Conservation (phyloP, 2,888 invertebrate genomes). For the Glyphotaelius pellucidus region DNA sequence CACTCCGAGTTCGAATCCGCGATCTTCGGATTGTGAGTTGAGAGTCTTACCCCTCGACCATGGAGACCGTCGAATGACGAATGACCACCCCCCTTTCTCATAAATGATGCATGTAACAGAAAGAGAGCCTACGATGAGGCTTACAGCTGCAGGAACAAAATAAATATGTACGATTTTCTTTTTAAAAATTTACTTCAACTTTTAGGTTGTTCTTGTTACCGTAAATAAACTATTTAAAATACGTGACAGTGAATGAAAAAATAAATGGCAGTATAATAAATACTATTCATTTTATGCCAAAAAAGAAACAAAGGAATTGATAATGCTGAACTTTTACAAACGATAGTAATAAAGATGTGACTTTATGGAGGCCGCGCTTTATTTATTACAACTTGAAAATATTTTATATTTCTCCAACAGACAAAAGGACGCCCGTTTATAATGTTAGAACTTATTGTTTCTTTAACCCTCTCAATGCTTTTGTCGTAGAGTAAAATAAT, state of each 20-base stretch:
- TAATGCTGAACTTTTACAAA: neutral
- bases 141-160: neutral
- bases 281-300: neutral
- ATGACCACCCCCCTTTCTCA: neutral
- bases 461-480: neutral
- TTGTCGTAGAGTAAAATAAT: neutral
- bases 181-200: neutral
- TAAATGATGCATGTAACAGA: neutral
- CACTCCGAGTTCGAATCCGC: no score
- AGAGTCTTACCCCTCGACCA: no score
- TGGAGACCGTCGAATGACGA: no score
- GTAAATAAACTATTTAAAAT: neutral
- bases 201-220: neutral
- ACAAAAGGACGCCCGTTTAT: conserved; percentile 29
- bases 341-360: neutral
- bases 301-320: neutral
- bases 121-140: neutral
- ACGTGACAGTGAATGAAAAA: neutral
- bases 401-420: neutral
- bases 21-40: no score
- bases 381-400: neutral
- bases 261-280: neutral
- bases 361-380: neutral
- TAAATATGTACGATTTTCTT: neutral
- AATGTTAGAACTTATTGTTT: neutral